phyloP scores from a whole-genome alignment of 1,140 invertebrate genomes.

The Carposina sasakii region DNA sequence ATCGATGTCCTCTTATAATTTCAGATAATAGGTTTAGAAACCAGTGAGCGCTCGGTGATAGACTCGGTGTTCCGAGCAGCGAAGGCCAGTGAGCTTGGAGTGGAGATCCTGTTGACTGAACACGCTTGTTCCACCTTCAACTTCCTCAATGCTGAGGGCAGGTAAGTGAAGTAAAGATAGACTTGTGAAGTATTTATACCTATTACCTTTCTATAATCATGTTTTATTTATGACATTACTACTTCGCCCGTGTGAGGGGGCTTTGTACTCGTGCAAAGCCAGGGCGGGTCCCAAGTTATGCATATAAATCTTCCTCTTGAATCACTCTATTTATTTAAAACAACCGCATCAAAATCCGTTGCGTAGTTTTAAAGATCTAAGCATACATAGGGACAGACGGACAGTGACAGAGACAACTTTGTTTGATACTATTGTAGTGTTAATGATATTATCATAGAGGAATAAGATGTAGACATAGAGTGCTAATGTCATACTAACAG shows the following conservation, averaged over 20 bases:
- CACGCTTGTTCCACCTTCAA: slow-evolving; percentile 88
- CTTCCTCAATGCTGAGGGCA: slow-evolving; percentile 84
- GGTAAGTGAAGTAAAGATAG: slow-evolving; percentile 68
- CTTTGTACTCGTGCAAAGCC: background rate
- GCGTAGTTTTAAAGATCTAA: too few species aligned
- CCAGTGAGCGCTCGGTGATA: slow-evolving; percentile 23
- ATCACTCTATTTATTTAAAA: background rate
- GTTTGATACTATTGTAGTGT: too few species aligned
- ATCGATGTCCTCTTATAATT: too few species aligned
- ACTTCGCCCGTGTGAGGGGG: background rate
- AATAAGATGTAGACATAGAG: too few species aligned
- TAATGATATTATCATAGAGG: too few species aligned
- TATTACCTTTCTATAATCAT: background rate
- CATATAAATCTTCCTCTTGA: background rate
- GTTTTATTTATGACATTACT: background rate
- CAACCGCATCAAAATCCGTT: background rate
- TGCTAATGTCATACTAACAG: too few species aligned
- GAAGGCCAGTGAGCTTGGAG: slow-evolving; percentile 55
- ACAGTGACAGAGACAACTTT: too few species aligned
- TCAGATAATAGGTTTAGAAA: slow-evolving; percentile 51
- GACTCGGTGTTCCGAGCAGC: slow-evolving; percentile 32
- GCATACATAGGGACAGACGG: too few species aligned
- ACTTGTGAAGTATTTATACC: background rate
- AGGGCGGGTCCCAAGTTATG: background rate
- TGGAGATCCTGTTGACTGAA: slow-evolving; percentile 84